Conservation (phyloP, 2,888 invertebrate species). For the Biston stratarius region DNA sequence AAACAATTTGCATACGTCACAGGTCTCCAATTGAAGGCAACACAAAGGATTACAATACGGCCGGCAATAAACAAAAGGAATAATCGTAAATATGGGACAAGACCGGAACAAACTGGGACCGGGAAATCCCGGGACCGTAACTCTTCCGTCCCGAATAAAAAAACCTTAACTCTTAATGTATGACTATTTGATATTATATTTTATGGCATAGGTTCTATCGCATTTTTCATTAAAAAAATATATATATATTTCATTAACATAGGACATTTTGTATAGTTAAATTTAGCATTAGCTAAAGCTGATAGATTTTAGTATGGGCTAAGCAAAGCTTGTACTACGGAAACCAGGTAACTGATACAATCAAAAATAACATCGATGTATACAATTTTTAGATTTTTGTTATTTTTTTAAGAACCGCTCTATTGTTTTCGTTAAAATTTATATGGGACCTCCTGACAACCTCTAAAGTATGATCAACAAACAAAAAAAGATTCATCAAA, state of each 20-base stretch:
- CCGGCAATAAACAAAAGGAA: conserved; percentile 41
- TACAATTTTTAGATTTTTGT: too few species aligned
- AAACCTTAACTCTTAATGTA: conserved; percentile 27
- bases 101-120: conserved; percentile 18
- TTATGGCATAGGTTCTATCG: conserved; percentile 16
- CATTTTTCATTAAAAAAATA: not conserved
- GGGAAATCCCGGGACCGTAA: conserved; percentile 17
- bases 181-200: conserved; percentile 32
- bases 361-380: too few species aligned
- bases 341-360: too few species aligned
- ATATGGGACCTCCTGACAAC: too few species aligned
- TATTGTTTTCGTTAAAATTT: too few species aligned
- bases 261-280: too few species aligned
- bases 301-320: not conserved
- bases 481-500: too few species aligned
- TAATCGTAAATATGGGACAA: conserved; percentile 45
- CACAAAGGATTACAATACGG: conserved; percentile 42
- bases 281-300: too few species aligned
- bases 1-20: conserved; percentile 13
- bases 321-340: too few species aligned
- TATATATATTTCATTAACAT: not conserved
- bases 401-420: too few species aligned
- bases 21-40: conserved; percentile 21
- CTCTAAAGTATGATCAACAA: too few species aligned
- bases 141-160: conserved; percentile 19